These are phyloP conservation scores for Heliconius nattereri DNA, from an alignment of 1,140 invertebrate genomes.

Conservation along the genomic window DNA sequence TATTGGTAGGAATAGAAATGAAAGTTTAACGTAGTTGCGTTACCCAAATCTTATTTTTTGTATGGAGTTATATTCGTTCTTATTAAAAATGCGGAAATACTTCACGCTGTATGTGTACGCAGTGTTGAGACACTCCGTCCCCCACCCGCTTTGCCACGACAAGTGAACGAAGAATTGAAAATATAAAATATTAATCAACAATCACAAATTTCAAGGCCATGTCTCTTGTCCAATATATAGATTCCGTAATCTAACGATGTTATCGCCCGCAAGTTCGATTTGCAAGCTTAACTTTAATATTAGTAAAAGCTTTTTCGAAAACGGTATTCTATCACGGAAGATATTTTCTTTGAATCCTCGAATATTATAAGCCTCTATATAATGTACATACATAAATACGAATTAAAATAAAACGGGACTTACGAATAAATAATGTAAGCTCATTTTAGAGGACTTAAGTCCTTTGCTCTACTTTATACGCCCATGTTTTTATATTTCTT, in stretches of 20 bases:
- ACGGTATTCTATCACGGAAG: slow-evolving; percentile 31
- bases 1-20: slow-evolving; percentile 21
- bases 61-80: neutral
- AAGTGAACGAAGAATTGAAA: too few relatives aligned
- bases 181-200: too few relatives aligned
- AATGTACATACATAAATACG: slow-evolving; percentile 74
- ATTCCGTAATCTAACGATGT: too few relatives aligned
- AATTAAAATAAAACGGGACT: slow-evolving; percentile 71
- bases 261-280: neutral
- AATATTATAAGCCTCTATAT: slow-evolving; percentile 65
- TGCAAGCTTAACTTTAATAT: neutral
- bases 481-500: slow-evolving; percentile 65
- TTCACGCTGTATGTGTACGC: too few relatives aligned
- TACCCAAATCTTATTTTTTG: neutral
- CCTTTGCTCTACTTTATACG: slow-evolving; percentile 63
- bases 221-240: too few relatives aligned
- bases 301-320: slow-evolving; percentile 1
- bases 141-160: too few relatives aligned
- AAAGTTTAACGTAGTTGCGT: neutral
- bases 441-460: slow-evolving; percentile 75
- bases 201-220: too few relatives aligned
- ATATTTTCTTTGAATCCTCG: slow-evolving; percentile 43
- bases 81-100: too few relatives aligned
- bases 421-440: slow-evolving; percentile 70
- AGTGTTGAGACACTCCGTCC: too few relatives aligned